These are phyloP conservation scores for Myotis lucifugus DNA, from an alignment of 2,113 vertebrate species.

Conservation along the genomic window DNA sequence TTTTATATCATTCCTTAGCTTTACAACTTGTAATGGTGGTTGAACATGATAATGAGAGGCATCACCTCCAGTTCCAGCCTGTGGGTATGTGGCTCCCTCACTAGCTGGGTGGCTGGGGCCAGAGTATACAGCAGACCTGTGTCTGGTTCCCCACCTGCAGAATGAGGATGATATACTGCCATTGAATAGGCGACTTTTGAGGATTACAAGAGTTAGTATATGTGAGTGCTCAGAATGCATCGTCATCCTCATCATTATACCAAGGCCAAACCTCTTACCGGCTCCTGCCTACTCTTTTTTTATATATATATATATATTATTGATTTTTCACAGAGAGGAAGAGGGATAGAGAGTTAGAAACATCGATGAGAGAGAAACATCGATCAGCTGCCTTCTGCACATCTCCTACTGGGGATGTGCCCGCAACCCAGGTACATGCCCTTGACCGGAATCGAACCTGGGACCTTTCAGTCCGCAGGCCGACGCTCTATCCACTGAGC, in stretches of 20 bases:
- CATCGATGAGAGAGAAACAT: too few species aligned
- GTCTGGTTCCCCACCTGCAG: not conserved
- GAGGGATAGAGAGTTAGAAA: too few species aligned
- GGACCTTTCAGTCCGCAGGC: too few species aligned
- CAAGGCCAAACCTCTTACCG: not conserved
- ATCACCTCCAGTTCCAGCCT: not conserved
- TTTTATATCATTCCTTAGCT: not conserved
- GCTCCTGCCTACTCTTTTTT: not conserved
- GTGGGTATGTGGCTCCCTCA: not conserved
- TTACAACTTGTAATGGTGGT: not conserved
- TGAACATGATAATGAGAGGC: rapidly evolving
- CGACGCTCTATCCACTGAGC: too few species aligned
- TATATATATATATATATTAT: too few species aligned
- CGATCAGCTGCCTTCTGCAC: too few species aligned
- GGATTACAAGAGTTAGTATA: not conserved
- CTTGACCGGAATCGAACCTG: too few species aligned
- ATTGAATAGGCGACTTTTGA: not conserved
- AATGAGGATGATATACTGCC: rapidly evolving
- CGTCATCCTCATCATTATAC: not conserved
- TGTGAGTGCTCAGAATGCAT: not conserved
- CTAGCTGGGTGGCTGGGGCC: not conserved
- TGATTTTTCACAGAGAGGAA: too few species aligned
- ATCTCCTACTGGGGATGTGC: too few species aligned
- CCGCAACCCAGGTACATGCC: too few species aligned
- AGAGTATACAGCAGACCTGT: not conserved